Evolutionary conservation across 2,113 vertebrate genomes (phyloP).

Genomic region (Nothobranchius furzeri): DNA sequence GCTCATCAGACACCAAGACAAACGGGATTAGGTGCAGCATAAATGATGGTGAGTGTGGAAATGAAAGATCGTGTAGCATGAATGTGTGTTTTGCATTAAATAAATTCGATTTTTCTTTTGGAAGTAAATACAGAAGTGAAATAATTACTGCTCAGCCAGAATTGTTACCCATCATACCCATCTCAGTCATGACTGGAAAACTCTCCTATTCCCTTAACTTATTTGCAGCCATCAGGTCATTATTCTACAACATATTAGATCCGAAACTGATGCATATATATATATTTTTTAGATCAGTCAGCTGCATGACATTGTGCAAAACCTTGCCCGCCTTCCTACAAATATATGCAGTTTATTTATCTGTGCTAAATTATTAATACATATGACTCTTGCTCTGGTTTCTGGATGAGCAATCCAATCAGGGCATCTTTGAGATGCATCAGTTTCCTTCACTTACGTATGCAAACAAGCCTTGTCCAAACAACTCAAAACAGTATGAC

Average conservation of each 20-base stretch:
- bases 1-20: not conserved
- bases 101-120: not conserved
- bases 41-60: slow-evolving; percentile 12
- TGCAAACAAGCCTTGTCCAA: slow-evolving; percentile 48
- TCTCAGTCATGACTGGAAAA: slow-evolving; percentile 27
- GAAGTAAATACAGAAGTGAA: not conserved
- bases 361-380: slow-evolving; percentile 32
- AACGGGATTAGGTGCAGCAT: slow-evolving; percentile 35
- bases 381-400: slow-evolving; percentile 45
- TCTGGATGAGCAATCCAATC: slow-evolving; percentile 49
- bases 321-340: not conserved
- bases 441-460: slow-evolving; percentile 55
- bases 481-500: slow-evolving; percentile 44
- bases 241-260: slow-evolving; percentile 34
- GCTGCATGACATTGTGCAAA: slow-evolving; percentile 1
- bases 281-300: slow-evolving; percentile 32
- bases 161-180: slow-evolving; percentile 28
- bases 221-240: slow-evolving; percentile 34
- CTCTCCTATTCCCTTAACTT: slow-evolving; percentile 26
- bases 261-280: slow-evolving; percentile 17
- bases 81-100: not conserved
- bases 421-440: slow-evolving; percentile 63
- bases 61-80: not conserved
- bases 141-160: slow-evolving; percentile 8
- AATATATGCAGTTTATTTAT: slow-evolving; percentile 33